These are phyloP conservation scores for Lasioglossum calceatum DNA, from an alignment of 2,888 invertebrate species.

Conservation along the genomic window DNA sequence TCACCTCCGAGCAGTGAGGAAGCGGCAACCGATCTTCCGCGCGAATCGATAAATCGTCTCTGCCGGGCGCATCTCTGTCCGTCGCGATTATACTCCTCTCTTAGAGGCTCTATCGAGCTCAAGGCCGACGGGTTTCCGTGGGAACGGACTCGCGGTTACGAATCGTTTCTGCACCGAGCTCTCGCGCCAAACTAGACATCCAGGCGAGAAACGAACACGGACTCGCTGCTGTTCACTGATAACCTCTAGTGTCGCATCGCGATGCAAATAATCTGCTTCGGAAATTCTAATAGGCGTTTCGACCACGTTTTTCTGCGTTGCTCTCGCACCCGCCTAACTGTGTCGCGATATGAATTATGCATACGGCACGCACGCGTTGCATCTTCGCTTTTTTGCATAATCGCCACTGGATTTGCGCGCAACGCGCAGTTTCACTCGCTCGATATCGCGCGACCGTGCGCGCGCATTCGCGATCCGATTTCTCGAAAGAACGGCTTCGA, in stretches of 20 bases:
- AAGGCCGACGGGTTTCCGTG: slow-evolving; percentile 76
- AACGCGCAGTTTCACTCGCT: background rate
- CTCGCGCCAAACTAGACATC: background rate
- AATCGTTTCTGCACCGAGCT: slow-evolving; percentile 12
- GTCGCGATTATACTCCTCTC: slow-evolving; percentile 2
- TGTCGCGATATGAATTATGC: slow-evolving; percentile 22
- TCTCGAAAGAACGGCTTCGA: slow-evolving; percentile 30
- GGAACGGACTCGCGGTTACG: slow-evolving; percentile 62
- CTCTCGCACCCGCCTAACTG: background rate
- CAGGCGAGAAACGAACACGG: background rate
- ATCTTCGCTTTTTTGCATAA: background rate
- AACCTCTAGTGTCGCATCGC: slow-evolving; percentile 13
- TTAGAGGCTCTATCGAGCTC: slow-evolving; percentile 58
- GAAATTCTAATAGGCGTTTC: slow-evolving; percentile 15
- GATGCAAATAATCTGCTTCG: slow-evolving; percentile 20
- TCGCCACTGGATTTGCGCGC: background rate
- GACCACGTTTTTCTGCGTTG: background rate
- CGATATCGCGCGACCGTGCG: background rate
- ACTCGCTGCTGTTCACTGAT: background rate
- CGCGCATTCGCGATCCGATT: slow-evolving; percentile 28
- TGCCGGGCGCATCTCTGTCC: background rate
- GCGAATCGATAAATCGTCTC: background rate
- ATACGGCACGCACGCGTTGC: background rate
- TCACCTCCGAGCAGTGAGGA: background rate
- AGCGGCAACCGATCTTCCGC: background rate